Evolutionary conservation across 2,113 vertebrate species (phyloP).

Genomic region (Lucifuga dentata): DNA sequence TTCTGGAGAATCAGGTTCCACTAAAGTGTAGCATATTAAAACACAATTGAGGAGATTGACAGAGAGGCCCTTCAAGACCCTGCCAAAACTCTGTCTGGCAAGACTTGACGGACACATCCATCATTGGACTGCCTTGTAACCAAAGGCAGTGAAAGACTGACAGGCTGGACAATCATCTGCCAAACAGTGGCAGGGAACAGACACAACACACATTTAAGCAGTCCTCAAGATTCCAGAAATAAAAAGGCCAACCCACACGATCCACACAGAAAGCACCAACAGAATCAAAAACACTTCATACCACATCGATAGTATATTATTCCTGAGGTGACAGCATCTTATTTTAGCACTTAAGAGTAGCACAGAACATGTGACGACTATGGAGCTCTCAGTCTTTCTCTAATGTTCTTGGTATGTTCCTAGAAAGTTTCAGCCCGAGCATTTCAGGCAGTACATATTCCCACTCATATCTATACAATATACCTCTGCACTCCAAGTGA

Average conservation of each 20-base stretch:
- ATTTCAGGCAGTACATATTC: conserved; percentile 16
- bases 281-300: conserved; percentile 78
- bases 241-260: conserved; percentile 86
- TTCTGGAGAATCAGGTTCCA: conserved; percentile 87
- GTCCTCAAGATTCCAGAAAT: conserved; percentile 79
- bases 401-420: conserved; percentile 23
- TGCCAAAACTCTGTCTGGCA: conserved; percentile 18
- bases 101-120: conserved; percentile 37
- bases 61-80: conserved; percentile 71
- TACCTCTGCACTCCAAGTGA: conserved; percentile 3
- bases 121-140: conserved; percentile 42
- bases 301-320: conserved; percentile 68
- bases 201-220: conserved; percentile 79
- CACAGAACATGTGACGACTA: conserved; percentile 39
- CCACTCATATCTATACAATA: background rate
- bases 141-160: conserved; percentile 53
- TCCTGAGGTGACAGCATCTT: conserved; percentile 82
- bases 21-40: conserved; percentile 89
- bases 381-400: conserved; percentile 34
- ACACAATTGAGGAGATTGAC: conserved; percentile 83
- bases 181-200: conserved; percentile 64
- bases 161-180: conserved; percentile 37
- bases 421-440: conserved; percentile 14
- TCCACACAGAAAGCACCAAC: conserved; percentile 79
- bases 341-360: conserved; percentile 74